Conservation (phyloP, 2,797 vertebrate species). For the Halcyon leucocephala region DNA sequence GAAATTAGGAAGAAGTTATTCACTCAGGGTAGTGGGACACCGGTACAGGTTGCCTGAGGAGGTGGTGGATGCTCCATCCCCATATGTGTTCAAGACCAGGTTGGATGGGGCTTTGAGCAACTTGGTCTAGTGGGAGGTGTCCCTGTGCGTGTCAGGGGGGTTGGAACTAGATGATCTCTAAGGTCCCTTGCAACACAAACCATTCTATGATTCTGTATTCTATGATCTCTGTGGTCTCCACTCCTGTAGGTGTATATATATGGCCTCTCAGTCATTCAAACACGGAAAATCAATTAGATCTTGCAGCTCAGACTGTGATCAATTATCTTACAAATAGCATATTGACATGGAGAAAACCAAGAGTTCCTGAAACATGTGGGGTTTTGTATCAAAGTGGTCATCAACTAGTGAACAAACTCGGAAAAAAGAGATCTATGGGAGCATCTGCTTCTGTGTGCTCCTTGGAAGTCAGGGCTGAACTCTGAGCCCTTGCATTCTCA, state of each 20-base stretch:
- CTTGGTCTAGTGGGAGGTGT: neutral
- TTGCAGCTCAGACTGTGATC: too few relatives aligned
- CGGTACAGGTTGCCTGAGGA: neutral
- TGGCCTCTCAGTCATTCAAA: too few relatives aligned
- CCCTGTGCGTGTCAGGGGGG: neutral
- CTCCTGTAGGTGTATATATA: too few relatives aligned
- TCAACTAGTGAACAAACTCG: fast-evolving
- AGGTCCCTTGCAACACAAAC: neutral
- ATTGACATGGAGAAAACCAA: neutral
- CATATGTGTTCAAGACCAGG: neutral
- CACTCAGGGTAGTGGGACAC: neutral
- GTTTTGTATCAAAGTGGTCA: neutral
- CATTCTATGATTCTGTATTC: neutral
- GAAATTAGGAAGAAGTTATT: neutral
- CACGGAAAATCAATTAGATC: too few relatives aligned
- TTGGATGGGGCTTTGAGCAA: neutral
- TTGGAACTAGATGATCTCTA: neutral
- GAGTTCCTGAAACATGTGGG: neutral
- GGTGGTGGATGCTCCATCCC: neutral
- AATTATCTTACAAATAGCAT: neutral
- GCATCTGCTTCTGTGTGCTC: neutral
- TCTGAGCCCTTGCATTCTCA: neutral
- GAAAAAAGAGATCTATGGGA: neutral
- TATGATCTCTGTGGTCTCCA: neutral
- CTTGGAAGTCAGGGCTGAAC: neutral